Base-by-base conservation (phyloP, 2,888 invertebrate genomes). In the Amiota mariae region DNA sequence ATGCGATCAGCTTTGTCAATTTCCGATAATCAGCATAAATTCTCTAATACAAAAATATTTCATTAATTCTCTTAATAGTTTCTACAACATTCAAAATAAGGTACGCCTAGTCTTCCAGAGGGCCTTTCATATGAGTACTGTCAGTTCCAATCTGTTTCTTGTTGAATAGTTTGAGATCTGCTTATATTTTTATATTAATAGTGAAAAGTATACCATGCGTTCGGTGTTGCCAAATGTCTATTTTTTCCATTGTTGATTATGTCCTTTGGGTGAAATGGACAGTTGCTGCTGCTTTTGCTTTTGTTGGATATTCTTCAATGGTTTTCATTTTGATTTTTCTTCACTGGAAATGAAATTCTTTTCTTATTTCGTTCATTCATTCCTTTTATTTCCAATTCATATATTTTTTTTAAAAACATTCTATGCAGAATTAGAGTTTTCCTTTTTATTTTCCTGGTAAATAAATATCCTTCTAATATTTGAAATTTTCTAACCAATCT, bases 341-440 rank as follows among this genome's bases (percentile, higher is more conserved):
- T 48, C 64, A 57, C 71, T 56, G 57, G 8, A 36, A 36, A 36
- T 36, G 36, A 36, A 36, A 36, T 70, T 64, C 70, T 74, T 68
- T 56, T 49, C 72, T 74, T 72, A 48, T 76, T 75, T 73, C 13
- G 36, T 36, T 70, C 71, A 61, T 77, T 72, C 51, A 72, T 68
- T 18, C n/a, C 47, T 15, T 71, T 68, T 80, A 76, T 59, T 72
- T 75, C 67, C 77, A 82, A 77, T 83, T 78, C 81, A 85, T 83
- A 86, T 82, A 76, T 76, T 81, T 79, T 81, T 72, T 81, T 79
- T 81, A 71, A 76, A 82, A 84, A 85, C 84, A 82, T 82, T 85
- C 84, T 36, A 85, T 85, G 83, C 85, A 83, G 81, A 85, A 83
- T 61, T 18, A 8, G 85, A 85, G 84, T 81, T 84, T 85, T 79